Conservation (phyloP, 1,140 invertebrate genomes). For the Colletes latitarsis region DNA sequence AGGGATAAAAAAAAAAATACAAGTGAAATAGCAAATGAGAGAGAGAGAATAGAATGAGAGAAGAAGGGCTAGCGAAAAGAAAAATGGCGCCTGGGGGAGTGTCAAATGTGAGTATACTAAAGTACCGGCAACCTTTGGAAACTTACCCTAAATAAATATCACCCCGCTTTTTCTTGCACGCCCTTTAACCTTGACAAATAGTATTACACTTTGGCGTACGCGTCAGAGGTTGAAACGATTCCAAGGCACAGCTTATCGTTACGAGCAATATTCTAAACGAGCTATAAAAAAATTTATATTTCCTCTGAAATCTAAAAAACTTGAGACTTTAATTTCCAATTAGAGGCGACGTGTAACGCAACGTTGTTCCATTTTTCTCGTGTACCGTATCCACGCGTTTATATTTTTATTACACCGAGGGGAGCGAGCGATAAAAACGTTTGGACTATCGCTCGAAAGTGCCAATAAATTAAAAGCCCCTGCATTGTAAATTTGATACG, state of each 20-base stretch:
- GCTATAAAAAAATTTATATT: neutral
- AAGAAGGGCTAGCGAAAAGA: conserved; percentile 40
- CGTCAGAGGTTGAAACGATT: neutral
- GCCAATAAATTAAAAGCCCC: no score
- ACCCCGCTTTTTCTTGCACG: conserved; percentile 48
- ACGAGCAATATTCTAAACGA: neutral
- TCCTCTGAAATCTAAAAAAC: no score
- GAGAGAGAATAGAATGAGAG: neutral
- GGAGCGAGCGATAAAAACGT: no score
- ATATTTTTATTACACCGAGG: no score
- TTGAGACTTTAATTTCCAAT: no score
- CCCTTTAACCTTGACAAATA: conserved; percentile 49
- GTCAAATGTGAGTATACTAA: conserved; percentile 54
- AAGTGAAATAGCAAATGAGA: neutral
- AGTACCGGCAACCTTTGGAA: conserved; percentile 24
- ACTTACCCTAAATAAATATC: conserved; percentile 70
- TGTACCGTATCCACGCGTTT: no score
- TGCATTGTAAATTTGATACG: no score
- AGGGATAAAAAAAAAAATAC: neutral
- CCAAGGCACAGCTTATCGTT: neutral
- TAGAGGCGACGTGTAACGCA: no score
- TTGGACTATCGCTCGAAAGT: no score
- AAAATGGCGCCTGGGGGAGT: conserved; percentile 62
- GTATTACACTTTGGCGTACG: neutral
- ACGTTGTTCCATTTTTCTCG: no score